These are phyloP conservation scores for Fistularia commersonii DNA, from an alignment of 2,797 vertebrate species.

Conservation along the genomic window DNA sequence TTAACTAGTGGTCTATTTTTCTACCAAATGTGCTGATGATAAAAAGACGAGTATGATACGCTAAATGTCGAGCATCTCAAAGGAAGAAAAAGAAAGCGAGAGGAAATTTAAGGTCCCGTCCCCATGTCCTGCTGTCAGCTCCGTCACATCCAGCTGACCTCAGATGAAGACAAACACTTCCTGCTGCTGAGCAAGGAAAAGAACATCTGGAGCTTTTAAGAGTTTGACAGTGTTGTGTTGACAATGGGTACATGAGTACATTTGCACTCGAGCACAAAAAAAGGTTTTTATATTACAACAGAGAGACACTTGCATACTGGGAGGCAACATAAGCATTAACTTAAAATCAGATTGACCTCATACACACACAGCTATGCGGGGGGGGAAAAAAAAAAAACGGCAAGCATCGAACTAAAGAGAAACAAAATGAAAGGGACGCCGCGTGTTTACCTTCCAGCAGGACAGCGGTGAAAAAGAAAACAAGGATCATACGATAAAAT, in stretches of 20 bases:
- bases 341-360: slow-evolving; percentile 4
- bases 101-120: slow-evolving; percentile 40
- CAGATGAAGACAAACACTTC: slow-evolving; percentile 49
- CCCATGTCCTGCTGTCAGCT: slow-evolving; percentile 41
- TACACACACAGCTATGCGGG: neutral
- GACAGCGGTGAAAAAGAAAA: neutral
- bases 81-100: slow-evolving; percentile 33
- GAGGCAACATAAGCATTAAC: slow-evolving; percentile 4
- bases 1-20: too few relatives aligned
- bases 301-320: slow-evolving; percentile 3
- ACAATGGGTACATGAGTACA: too few relatives aligned
- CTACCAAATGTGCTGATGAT: too few relatives aligned
- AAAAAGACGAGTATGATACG: neutral
- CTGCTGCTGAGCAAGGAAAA: slow-evolving; percentile 42
- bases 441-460: slow-evolving; percentile 17
- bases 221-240: neutral
- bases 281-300: too few relatives aligned
- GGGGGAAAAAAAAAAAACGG: too few relatives aligned
- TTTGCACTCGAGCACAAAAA: too few relatives aligned
- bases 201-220: slow-evolving; percentile 34
- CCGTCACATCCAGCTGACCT: slow-evolving; percentile 39
- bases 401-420: neutral
- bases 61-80: neutral
- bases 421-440: neutral
- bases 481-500: slow-evolving; percentile 20